Evolutionary conservation across 2,797 vertebrate genomes (phyloP), one percentile per base, ranked within the genome.

Genomic region (Pantherophis vulpinus): DNA sequence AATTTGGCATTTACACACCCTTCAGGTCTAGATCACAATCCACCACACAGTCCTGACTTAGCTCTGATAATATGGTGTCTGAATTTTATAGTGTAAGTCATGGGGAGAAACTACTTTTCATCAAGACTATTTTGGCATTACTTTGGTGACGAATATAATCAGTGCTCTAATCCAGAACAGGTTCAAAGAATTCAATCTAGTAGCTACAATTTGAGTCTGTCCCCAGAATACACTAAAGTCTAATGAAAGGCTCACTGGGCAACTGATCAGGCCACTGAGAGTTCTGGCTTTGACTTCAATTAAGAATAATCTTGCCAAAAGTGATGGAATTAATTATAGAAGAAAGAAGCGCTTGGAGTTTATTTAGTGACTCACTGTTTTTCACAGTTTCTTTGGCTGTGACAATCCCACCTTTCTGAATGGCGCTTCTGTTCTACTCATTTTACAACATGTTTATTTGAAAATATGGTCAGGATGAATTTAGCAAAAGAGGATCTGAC

Each of bases 221-320:
- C 5, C 86, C 79, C 0, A 20, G 74, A 88, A 83, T 51, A 90
- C 92, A 60, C 61, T 56, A 6, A 93, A 91, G 13, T 25, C 27
- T 66, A 51, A 59, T 29, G 60, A 86, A 93, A 79, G 55, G 79
- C 54, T 95, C 87, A 32, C 54, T 86, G 79, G 37, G 37, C 60
- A 93, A 91, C 89, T 92, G 93, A 86, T 66, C 47, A 4, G 37
- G 0, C 90, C 92, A 89, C 13, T 29, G 56, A 90, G 79, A 60
- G 56, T 58, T 61, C 74, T 93, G 92, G 66, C 94, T 93, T 60
- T 56, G 88, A 59, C 42, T 10, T 92, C 89, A 37, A 54, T 1
- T 1, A 0, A 0, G 16, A 23, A 27, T 59, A 6, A 79, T 63
- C 42, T 90, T 79, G 74, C 20, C 93, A 83, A 88, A 55, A 1